A percentile compares a stretch with the other conserved stretches of the same genome.
phyloP scores from a whole-genome alignment of 2,888 invertebrate genomes.

The Hydrotaea cyrtoneurina region DNA sequence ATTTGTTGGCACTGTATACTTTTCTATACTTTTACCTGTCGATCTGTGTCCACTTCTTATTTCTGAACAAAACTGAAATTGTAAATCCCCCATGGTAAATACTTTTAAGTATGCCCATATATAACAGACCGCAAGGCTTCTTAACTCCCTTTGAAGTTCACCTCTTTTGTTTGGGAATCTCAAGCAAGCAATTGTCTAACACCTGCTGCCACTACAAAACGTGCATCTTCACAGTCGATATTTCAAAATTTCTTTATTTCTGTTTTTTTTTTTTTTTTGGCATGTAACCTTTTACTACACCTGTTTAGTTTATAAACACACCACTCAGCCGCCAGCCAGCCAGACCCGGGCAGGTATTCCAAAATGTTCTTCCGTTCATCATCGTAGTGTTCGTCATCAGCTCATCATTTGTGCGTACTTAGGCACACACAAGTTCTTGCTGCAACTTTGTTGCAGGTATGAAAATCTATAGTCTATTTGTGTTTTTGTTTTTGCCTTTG shows the following conservation, averaged over 20 bases:
- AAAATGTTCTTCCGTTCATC: not conserved
- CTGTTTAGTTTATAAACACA: not conserved
- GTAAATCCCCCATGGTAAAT: not conserved
- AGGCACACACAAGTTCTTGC: not conserved
- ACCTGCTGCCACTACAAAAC: conserved; percentile 2
- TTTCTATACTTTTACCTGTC: too few species aligned
- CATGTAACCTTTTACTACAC: not conserved
- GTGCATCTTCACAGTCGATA: not conserved
- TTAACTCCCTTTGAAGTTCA: conserved; percentile 26
- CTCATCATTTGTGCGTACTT: not conserved
- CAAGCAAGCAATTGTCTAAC: not conserved
- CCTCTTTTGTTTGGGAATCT: not conserved
- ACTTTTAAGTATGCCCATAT: not conserved
- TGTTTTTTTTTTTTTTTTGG: not conserved
- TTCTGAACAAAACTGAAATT: not conserved
- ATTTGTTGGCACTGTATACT: too few species aligned
- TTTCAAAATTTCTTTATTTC: not conserved
- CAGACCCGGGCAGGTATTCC: not conserved
- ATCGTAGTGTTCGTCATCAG: not conserved
- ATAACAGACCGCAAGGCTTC: not conserved
- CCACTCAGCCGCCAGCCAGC: not conserved
- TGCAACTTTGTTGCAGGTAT: conserved; percentile 7
- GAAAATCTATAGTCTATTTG: not conserved
- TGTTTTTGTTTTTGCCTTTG: not conserved
- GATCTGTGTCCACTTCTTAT: too few species aligned